Percentiles rank a stretch among this genome's conserved stretches.
These are phyloP conservation scores for Malurus alboscapulatus DNA, from an alignment of 2,113 vertebrate genomes.

Conservation along the genomic window DNA sequence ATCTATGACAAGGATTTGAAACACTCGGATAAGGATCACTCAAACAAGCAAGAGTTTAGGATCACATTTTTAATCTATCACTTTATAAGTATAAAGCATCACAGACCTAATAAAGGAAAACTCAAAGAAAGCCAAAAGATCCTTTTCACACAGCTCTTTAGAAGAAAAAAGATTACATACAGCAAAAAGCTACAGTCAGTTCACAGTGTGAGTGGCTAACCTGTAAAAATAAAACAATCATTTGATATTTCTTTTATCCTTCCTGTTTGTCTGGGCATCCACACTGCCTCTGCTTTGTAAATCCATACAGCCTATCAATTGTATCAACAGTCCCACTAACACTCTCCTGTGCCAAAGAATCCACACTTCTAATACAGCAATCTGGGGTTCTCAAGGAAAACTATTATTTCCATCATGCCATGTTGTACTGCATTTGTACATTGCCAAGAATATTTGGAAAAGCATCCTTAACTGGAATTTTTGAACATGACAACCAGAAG, in stretches of 20 bases:
- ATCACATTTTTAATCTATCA: background rate
- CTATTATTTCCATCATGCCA: background rate
- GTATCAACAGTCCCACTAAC: background rate
- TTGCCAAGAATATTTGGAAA: background rate
- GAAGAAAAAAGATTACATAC: background rate
- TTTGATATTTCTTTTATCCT: background rate
- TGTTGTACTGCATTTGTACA: background rate
- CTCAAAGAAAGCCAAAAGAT: background rate
- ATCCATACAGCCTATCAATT: fast-evolving
- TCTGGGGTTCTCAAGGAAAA: background rate
- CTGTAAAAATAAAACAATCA: background rate
- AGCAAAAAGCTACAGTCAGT: background rate
- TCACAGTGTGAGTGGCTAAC: background rate
- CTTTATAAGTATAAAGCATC: background rate
- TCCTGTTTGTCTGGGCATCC: background rate
- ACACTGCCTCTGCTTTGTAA: background rate
- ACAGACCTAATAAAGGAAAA: background rate
- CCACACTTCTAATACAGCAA: background rate
- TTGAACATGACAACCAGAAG: background rate
- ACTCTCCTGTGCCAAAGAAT: background rate
- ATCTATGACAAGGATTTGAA: background rate
- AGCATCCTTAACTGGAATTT: background rate
- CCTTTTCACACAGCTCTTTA: background rate
- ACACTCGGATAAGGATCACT: background rate
- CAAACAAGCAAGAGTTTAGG: background rate